These are phyloP conservation scores for Osmoderma eremita DNA, from an alignment of 2,888 invertebrate species.

Conservation along the genomic window DNA sequence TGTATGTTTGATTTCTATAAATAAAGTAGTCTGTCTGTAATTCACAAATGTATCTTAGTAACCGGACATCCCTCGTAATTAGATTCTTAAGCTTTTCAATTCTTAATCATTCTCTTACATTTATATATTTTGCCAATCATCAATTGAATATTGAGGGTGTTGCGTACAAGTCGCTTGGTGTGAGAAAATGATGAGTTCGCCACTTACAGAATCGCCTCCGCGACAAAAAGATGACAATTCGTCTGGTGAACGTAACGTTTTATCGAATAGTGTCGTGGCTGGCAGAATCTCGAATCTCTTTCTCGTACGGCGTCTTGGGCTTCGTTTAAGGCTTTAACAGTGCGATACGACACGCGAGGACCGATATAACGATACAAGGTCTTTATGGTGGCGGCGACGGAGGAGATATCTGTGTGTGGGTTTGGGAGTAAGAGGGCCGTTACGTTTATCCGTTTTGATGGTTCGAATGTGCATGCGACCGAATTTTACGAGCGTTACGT, in stretches of 20 bases:
- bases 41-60: too few relatives aligned
- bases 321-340: slow-evolving; percentile 35
- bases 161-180: too few relatives aligned
- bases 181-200: too few relatives aligned
- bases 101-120: too few relatives aligned
- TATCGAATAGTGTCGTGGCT: slow-evolving; percentile 1
- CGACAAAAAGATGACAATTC: slow-evolving; percentile 23
- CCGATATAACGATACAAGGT: slow-evolving; percentile 35
- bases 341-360: slow-evolving; percentile 36
- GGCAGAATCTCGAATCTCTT: slow-evolving; percentile 20
- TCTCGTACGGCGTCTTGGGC: slow-evolving; percentile 22
- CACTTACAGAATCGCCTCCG: too few relatives aligned
- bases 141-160: too few relatives aligned
- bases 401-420: slow-evolving; percentile 30
- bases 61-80: too few relatives aligned
- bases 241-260: slow-evolving; percentile 20
- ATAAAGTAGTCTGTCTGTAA: too few relatives aligned
- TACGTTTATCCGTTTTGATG: slow-evolving; percentile 37
- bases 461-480: slow-evolving; percentile 34
- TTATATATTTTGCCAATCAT: too few relatives aligned
- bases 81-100: too few relatives aligned
- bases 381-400: slow-evolving; percentile 30
- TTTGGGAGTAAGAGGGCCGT: slow-evolving; percentile 31
- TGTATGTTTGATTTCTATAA: too few relatives aligned
- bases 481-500: slow-evolving; percentile 38